Evolutionary conservation across 64 coral and sea anemone species (phyloP), one percentile per base, ranked within the genome.

Genomic region (Montipora sp.): DNA sequence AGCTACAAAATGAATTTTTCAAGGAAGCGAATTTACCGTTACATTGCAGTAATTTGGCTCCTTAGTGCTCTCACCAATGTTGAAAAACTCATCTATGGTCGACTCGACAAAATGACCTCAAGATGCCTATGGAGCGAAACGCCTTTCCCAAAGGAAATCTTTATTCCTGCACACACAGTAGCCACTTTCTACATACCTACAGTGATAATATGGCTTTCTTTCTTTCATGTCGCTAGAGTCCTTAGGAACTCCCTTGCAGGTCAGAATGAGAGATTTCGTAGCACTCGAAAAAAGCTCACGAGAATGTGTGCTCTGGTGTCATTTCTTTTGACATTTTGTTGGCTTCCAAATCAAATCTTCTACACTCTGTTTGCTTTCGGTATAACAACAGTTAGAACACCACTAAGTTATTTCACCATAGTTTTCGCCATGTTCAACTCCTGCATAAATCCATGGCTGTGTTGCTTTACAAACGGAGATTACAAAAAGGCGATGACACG

Each of bases 291-390:
- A 4, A 85, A 60, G 27, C 89, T 95, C 27, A 51, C 88, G 36
- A 89, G 94, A 23, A 95, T 86, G 75, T 91, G 94, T 59, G 78
- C 91, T 18, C 12, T 95, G 4, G 89, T 95, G 20, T 83, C 94
- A 8, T 88, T 95, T 46, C 43, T 92, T 7, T 49, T 95, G 36
- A 92, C 94, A 14, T 8, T 89, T 58, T 95, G 89, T 22, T 95
- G 94, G 94, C 77, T 95, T 88, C 94, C 90, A 1, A 95, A 92
- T 63, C 89, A 95, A 46, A n/a, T 92, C 3, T 95, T 87, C 51
- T 95, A 89, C 20, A 80, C 69, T 5, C 66, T 95, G 18, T 88
- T 84, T 9, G 76, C 84, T 4, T 95, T 68, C 83, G 83, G 72
- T 4, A 53, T 95, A 63, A 46, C 71, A 92, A 3, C 89, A 92